Percentiles rank a stretch among this genome's conserved stretches.
Conservation (phyloP, 2,797 vertebrate genomes). For the Galaxias olidus region DNA sequence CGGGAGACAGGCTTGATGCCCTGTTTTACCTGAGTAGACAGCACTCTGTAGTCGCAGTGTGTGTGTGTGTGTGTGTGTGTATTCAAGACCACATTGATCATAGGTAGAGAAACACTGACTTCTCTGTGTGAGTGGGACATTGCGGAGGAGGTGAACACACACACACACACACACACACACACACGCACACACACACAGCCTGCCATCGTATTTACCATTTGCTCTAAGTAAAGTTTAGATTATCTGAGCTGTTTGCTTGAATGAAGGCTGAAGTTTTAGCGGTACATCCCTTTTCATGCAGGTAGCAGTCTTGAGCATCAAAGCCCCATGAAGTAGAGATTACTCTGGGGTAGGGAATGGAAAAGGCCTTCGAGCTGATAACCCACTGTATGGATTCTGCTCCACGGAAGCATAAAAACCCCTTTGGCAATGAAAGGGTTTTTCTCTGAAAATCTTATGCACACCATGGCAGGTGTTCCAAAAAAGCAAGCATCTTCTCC, state of each 20-base stretch:
- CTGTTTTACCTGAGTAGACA: constrained; percentile 38
- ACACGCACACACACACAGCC: not conserved
- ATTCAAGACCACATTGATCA: constrained; percentile 31
- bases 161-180: not conserved
- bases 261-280: no score
- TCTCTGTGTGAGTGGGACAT: constrained; percentile 19
- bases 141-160: constrained; percentile 20
- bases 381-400: no score
- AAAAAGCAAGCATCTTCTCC: no score
- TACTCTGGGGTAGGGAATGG: no score
- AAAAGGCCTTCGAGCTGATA: no score
- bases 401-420: no score
- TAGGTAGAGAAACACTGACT: constrained; percentile 21
- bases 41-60: not conserved
- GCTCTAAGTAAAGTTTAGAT: constrained; percentile 37
- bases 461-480: no score
- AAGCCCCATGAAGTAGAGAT: no score
- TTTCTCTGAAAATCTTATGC: no score
- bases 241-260: constrained; percentile 7
- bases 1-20: constrained; percentile 28
- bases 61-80: constrained; percentile 28
- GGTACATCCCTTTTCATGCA: no score
- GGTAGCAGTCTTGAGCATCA: no score
- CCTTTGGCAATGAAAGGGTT: no score
- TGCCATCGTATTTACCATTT: constrained; percentile 28